Evolutionary conservation across 2,113 vertebrate genomes (phyloP).

Genomic region (Hypomesus transpacificus): DNA sequence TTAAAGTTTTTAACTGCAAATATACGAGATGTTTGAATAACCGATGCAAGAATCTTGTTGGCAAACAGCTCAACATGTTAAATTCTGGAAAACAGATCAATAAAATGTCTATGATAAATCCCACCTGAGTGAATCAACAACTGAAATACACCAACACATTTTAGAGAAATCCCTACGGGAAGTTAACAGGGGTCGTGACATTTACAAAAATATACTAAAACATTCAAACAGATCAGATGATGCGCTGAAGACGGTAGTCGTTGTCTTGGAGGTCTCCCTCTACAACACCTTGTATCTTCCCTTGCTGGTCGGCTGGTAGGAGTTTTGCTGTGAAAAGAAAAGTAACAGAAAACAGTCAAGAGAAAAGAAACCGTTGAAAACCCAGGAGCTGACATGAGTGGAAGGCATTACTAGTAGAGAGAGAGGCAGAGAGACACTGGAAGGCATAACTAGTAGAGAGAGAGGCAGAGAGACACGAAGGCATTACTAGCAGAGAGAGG

Average conservation of each 20-base stretch:
- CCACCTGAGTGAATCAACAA: constrained; percentile 19
- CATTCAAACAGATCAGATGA: constrained; percentile 29
- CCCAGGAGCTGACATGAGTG: no score
- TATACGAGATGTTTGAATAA: no score
- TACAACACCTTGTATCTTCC: constrained; percentile 98
- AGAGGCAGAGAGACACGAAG: neutral
- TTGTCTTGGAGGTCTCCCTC: constrained; percentile 37
- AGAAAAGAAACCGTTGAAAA: neutral
- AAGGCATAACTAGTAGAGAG: neutral
- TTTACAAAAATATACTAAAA: constrained; percentile 55
- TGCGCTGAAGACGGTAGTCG: neutral
- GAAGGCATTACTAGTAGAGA: no score
- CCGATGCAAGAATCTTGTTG: neutral
- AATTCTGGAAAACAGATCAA: constrained; percentile 28
- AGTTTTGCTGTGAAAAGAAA: constrained; percentile 88
- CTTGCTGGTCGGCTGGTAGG: constrained; percentile 98
- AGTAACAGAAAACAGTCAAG: constrained; percentile 27
- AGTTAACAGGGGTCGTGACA: constrained; percentile 7
- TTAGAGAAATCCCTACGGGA: neutral
- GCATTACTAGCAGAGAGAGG: constrained; percentile 55
- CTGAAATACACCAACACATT: no score
- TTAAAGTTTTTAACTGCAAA: no score
- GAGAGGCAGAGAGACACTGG: no score
- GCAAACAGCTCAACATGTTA: neutral
- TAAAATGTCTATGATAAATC: constrained; percentile 52